Evolutionary conservation across 2,888 invertebrate species (phyloP).

Genomic region (Hypolimnas misippus): DNA sequence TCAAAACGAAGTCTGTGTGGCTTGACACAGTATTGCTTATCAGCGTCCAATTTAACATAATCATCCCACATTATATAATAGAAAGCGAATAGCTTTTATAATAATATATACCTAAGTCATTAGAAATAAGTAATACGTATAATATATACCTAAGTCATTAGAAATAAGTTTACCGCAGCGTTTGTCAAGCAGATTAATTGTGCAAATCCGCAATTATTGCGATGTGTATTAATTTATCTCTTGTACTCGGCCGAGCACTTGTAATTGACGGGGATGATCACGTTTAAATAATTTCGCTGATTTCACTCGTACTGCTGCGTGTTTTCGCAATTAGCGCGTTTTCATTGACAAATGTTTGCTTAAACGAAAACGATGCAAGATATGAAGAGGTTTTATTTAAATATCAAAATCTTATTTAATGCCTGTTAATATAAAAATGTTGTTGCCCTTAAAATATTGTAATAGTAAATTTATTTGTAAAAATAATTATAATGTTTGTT

Average conservation of each 20-base stretch:
- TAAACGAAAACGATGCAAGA: neutral
- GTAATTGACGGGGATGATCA: constrained; percentile 29
- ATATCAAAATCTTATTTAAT: neutral
- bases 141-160: too few species aligned
- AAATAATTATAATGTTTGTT: too few species aligned
- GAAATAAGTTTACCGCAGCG: too few species aligned
- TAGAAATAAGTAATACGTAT: too few species aligned
- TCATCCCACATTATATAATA: too few species aligned
- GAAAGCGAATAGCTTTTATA: too few species aligned
- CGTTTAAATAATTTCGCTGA: constrained; percentile 17
- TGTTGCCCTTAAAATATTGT: too few species aligned
- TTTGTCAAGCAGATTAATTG: constrained; percentile 22
- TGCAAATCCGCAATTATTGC: constrained; percentile 14
- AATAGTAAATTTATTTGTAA: too few species aligned
- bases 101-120: too few species aligned
- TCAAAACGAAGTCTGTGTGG: too few species aligned
- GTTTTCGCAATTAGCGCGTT: neutral
- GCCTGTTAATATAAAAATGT: neutral
- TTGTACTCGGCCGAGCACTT: constrained; percentile 15
- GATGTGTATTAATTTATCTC: constrained; percentile 18
- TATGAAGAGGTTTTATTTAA: neutral
- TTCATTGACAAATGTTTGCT: neutral
- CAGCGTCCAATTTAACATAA: too few species aligned
- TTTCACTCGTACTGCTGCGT: neutral
- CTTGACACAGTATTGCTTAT: too few species aligned